Percentiles rank a stretch among this genome's conserved stretches.
These are phyloP conservation scores for Callyntrura guangdongensis DNA, from an alignment of 2,888 invertebrate species.

Conservation along the genomic window DNA sequence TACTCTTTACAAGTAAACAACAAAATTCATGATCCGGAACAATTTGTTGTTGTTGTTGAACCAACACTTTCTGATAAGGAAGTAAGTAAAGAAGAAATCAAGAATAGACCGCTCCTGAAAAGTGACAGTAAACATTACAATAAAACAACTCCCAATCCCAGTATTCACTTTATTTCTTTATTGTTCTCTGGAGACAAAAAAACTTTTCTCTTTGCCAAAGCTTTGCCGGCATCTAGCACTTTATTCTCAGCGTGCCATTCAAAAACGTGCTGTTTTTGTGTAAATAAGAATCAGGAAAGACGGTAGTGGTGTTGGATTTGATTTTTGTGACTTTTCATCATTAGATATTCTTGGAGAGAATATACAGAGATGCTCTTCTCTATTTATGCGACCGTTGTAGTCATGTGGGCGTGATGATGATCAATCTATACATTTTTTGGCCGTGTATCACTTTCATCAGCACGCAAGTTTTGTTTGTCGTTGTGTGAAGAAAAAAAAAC, in stretches of 20 bases:
- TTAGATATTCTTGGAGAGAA: conserved; percentile 22
- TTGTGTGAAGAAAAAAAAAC: background rate
- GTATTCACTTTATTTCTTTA: conserved; percentile 40
- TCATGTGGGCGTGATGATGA: conserved; percentile 35
- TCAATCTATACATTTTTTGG: conserved; percentile 33
- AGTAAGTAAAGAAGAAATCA: conserved; percentile 33
- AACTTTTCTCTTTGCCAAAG: conserved; percentile 34
- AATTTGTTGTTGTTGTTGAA: conserved; percentile 39
- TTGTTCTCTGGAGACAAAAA: conserved; percentile 40
- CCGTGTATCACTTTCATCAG: conserved; percentile 9
- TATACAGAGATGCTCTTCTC: background rate
- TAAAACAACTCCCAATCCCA: conserved; percentile 38
- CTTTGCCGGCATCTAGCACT: conserved; percentile 58
- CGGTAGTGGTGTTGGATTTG: conserved; percentile 13
- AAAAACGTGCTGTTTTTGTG: conserved; percentile 49
- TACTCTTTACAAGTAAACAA: conserved; percentile 33
- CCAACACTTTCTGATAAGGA: conserved; percentile 57
- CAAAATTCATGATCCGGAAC: conserved; percentile 29
- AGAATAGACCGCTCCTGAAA: conserved; percentile 62
- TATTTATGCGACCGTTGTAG: conserved; percentile 2
- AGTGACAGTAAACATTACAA: conserved; percentile 62
- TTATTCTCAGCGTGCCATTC: background rate
- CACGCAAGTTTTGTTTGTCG: background rate
- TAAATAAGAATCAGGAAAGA: conserved; percentile 57
- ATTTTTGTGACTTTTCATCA: conserved; percentile 34